Evolutionary conservation across 2,113 vertebrate species (phyloP), one percentile per base, ranked within the genome.

Genomic region (Smithornis capensis): DNA sequence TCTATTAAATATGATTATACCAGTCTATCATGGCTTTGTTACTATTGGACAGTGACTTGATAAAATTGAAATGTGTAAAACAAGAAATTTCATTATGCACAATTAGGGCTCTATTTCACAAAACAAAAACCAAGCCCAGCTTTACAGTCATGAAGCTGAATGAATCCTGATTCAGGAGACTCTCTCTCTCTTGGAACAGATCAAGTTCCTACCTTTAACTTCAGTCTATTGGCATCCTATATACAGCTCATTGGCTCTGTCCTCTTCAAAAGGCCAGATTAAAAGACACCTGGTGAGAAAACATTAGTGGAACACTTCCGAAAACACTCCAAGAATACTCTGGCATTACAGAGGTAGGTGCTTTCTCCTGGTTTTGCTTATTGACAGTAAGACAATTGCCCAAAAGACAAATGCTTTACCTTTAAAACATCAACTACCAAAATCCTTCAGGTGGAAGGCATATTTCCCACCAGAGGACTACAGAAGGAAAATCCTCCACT

Each of bases 21-120:
- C 98, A 98, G 96, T 98, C 96, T 93, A 97, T 92, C 98, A 98
- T 97, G 98, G 98, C 98, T 98, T 98, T 96, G 92, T 94, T 97
- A 96, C 92, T 97, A 95, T 83, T 90, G 74, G 94, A 97, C 71
- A 94, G 94, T 94, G 92, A 97, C 93, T 96, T 96, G 96, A 97
- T 97, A 97, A 98, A 97, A 97, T 38, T 97, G 96, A 97, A 97
- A 98, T 96, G 89, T 97, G 79, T 97, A 92, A 95, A 97, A 97
- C 62, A 89, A 92, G 77, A 76, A 75, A 93, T 95, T 94, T 94
- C 82, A 92, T 92, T 95, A 94, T 87, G 90, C 96, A 98, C 96
- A 96, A 97, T 96, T 97, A 95, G 96, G 96, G 93, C 90, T 97
- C 94, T 97, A 94, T 57, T 96, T 95, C 96, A 95, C 57, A 77